These are phyloP conservation scores for Neodiprion virginianus DNA, from an alignment of 1,140 invertebrate species.

Conservation along the genomic window DNA sequence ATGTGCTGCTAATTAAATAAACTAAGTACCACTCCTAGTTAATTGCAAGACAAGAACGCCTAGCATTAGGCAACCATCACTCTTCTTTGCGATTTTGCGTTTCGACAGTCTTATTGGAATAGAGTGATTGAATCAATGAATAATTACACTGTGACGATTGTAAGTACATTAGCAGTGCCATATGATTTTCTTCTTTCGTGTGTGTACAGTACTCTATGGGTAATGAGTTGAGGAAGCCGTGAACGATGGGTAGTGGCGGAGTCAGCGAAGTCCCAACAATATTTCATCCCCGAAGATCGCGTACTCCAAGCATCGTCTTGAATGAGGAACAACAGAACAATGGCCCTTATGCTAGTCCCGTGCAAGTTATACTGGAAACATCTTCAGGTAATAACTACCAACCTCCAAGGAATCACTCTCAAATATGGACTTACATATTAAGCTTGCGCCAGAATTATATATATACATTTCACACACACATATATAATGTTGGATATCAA, in stretches of 20 bases:
- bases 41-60: not conserved
- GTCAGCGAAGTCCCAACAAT: conserved; percentile 62
- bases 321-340: conserved; percentile 48
- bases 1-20: no score
- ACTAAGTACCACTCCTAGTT: no score
- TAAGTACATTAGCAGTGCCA: no score
- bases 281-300: conserved; percentile 63
- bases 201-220: not conserved
- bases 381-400: conserved; percentile 14
- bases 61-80: not conserved
- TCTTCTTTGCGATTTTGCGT: not conserved
- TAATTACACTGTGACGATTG: no score
- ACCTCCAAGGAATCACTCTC: no score
- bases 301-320: conserved; percentile 58
- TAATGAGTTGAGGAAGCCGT: not conserved
- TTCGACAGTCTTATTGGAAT: no score
- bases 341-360: conserved; percentile 41
- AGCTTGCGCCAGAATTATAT: no score
- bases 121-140: no score
- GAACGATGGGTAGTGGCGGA: conserved; percentile 52
- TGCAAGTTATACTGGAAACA: conserved; percentile 45
- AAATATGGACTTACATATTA: no score
- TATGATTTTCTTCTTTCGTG: no score
- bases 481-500: no score
- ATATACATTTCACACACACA: no score